Evolutionary conservation across 2,797 vertebrate species (phyloP).

Genomic region (Pseudomugil tenellus): DNA sequence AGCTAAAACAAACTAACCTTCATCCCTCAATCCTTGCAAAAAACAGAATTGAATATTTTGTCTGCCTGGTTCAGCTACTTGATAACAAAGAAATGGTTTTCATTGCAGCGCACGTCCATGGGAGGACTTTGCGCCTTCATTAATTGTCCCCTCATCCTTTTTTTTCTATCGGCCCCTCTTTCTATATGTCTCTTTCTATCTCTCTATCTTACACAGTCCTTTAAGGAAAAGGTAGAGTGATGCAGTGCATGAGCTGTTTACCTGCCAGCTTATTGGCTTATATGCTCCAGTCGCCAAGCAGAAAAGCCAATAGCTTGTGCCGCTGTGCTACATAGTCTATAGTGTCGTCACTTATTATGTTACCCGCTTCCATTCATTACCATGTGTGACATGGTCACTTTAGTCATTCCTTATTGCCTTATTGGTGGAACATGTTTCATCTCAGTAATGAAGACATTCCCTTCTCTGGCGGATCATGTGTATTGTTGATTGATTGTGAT

Average conservation of each 20-base stretch:
- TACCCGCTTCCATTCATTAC: conserved; percentile 62
- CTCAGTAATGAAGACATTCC: conserved; percentile 43
- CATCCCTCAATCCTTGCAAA: conserved; percentile 28
- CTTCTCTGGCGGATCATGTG: conserved; percentile 44
- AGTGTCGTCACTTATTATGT: conserved; percentile 58
- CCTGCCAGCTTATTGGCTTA: conserved; percentile 73
- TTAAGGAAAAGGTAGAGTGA: conserved; percentile 98
- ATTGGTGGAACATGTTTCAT: conserved; percentile 44
- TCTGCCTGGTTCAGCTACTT: conserved; percentile 54
- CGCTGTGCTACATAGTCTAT: conserved; percentile 54
- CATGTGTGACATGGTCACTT: conserved; percentile 45
- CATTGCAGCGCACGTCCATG: conserved; percentile 54
- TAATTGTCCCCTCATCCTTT: conserved; percentile 76
- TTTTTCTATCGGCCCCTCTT: conserved; percentile 69
- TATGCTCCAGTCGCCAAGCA: conserved; percentile 44
- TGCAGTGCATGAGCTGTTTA: conserved; percentile 75
- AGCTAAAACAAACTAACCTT: conserved; percentile 41
- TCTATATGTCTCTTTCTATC: conserved; percentile 72
- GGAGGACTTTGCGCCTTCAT: conserved; percentile 49
- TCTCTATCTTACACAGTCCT: conserved; percentile 90
- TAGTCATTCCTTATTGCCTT: conserved; percentile 52
- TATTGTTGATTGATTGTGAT: conserved; percentile 59
- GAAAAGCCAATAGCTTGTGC: conserved; percentile 75
- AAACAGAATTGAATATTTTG: conserved; percentile 38
- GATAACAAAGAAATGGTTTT: conserved; percentile 64